A percentile compares a stretch with the other conserved stretches of the same genome.
Conservation (phyloP, 2,113 vertebrate species). For the Vombatus ursinus region DNA sequence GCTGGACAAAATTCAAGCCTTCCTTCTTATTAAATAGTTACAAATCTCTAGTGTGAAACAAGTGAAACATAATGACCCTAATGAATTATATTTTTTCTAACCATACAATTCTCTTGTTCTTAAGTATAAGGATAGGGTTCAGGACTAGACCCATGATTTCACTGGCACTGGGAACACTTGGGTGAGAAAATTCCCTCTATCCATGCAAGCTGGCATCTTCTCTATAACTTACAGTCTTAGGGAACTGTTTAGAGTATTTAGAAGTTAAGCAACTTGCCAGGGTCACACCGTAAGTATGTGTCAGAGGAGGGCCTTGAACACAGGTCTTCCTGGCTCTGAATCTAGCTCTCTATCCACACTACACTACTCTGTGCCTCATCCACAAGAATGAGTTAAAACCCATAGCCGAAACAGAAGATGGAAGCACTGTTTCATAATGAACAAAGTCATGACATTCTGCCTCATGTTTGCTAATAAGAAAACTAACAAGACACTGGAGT, state of each 20-base stretch:
- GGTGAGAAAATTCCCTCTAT: neutral
- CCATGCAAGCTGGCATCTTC: neutral
- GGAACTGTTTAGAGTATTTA: neutral
- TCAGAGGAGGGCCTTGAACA: neutral
- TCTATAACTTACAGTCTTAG: neutral
- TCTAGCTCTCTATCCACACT: neutral
- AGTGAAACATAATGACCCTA: neutral
- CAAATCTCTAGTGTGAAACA: neutral
- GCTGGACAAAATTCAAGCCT: neutral
- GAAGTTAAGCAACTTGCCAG: neutral
- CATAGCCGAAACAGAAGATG: neutral
- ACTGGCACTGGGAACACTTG: neutral
- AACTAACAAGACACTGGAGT: neutral
- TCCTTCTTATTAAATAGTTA: neutral
- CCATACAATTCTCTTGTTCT: neutral
- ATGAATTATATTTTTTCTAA: neutral
- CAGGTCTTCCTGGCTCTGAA: neutral
- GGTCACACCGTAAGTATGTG: neutral
- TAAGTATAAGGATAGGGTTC: neutral
- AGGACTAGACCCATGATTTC: neutral
- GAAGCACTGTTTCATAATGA: neutral
- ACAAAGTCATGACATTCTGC: neutral
- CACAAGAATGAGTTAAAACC: neutral
- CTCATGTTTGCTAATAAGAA: neutral
- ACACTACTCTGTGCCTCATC: neutral